Base-by-base conservation (phyloP, 2,888 invertebrate species). In the Carcina quercana region DNA sequence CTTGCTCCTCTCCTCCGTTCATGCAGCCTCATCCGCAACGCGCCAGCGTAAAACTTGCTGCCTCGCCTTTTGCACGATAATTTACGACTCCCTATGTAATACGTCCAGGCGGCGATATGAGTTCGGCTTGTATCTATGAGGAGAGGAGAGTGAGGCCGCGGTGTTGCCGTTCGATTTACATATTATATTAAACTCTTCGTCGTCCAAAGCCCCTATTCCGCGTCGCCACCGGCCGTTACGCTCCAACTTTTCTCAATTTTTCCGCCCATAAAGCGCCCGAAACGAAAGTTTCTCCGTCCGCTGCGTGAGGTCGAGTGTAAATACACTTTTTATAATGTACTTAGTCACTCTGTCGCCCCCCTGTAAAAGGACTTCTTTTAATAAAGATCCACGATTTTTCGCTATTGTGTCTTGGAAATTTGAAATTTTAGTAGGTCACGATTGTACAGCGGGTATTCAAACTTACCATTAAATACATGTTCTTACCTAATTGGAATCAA, bases 161-260 rank as follows among this genome's bases (percentile, higher is more conserved):
- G 58, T 63, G 67, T 61, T 63, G 66, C 65, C 74, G 68, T 76
- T 74, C 73, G 74, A 83, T 83, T 82, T 82, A 74, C 83, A 83
- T 83, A 80, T 82, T 83, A 83, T 83, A 83, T 83, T 83, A 83
- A 83, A 83, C 56, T 71, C 68, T 51, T 61, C 74, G 63, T 55
- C 64, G 65, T 54, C 57, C 53, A 53, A 38, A 51, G 64, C 64
- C 70, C 66, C 64, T 57, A 60, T 59, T 61, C 63, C 62, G 65
- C 68, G 61, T 63, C 68, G 70, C 74, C 68, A 73, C 75, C 79
- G 80, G 74, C 80, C 79, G 80, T 80, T 79, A 79, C 76, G 75
- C 68, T 71, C 66, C 62, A 82, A 82, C 83, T 83, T 83, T 83
- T 80, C 80, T 69, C 76, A 82, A 83, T 82, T 82, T 82, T 82